These are phyloP conservation scores for Anthophora plumipes DNA, from an alignment of 2,888 invertebrate species.

Conservation along the genomic window DNA sequence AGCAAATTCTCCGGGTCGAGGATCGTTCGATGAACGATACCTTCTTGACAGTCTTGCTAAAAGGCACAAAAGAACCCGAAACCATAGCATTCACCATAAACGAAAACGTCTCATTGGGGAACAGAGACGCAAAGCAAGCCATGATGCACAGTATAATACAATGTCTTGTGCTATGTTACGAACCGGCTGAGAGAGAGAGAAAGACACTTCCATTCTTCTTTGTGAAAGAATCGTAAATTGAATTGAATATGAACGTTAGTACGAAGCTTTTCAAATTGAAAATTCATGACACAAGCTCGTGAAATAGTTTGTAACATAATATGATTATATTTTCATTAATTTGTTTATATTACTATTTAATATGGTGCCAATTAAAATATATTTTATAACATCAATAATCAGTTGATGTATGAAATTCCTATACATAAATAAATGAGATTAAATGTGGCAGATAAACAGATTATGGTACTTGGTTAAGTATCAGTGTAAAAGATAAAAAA, in stretches of 20 bases:
- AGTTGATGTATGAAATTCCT: no score
- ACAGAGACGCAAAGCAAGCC: not conserved
- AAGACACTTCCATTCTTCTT: conserved; percentile 10
- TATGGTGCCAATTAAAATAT: no score
- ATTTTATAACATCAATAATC: no score
- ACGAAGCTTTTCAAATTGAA: not conserved
- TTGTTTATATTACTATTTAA: no score
- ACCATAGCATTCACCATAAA: not conserved
- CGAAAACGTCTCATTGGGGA: not conserved
- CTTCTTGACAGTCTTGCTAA: not conserved
- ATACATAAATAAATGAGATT: no score
- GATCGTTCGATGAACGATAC: conserved; percentile 25
- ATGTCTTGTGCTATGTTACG: conserved; percentile 3
- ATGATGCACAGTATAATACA: conserved; percentile 24
- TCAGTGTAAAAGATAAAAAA: not conserved
- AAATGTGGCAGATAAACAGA: no score
- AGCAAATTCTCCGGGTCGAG: not conserved
- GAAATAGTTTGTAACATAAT: no score
- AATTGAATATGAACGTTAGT: conserved; percentile 14
- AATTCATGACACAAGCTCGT: not conserved
- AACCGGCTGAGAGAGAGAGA: conserved; percentile 9
- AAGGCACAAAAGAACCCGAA: not conserved
- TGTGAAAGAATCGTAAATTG: conserved; percentile 14
- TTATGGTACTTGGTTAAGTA: not conserved
- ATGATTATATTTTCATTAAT: no score